Conservation (phyloP, 2,797 vertebrate species). For the Neolamprologus multifasciatus region DNA sequence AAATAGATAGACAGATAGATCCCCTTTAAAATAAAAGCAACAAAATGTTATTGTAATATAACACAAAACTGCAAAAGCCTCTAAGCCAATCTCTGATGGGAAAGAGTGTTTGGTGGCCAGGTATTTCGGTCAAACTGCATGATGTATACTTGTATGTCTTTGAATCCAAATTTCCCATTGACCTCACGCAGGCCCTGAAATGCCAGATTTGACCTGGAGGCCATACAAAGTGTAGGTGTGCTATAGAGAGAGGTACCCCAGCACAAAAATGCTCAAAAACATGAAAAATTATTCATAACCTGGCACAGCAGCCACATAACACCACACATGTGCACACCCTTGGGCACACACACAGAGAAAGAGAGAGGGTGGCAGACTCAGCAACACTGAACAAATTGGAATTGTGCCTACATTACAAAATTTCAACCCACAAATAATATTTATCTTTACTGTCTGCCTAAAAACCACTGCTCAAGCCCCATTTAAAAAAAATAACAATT, state of each 20-base stretch:
- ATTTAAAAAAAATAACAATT: background rate
- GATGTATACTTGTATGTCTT: background rate
- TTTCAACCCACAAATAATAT: background rate
- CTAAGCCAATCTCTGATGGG: background rate
- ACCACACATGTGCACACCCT: background rate
- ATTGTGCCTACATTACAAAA: background rate
- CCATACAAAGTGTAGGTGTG: background rate
- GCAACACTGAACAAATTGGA: background rate
- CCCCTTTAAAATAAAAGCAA: background rate
- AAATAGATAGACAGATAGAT: background rate
- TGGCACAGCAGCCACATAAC: background rate
- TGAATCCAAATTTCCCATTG: background rate
- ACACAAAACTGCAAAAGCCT: background rate
- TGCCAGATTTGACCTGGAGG: background rate
- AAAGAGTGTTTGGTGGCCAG: background rate
- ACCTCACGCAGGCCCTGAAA: background rate
- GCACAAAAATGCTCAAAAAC: background rate
- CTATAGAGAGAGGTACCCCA: background rate
- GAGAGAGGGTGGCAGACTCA: background rate
- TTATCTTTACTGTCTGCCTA: background rate
- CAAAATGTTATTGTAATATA: background rate
- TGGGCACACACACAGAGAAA: background rate
- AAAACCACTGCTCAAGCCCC: background rate
- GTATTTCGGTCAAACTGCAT: background rate
- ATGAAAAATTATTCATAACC: background rate